Conservation (phyloP, 2,888 invertebrate species). For the Drosophila prostipennis region DNA sequence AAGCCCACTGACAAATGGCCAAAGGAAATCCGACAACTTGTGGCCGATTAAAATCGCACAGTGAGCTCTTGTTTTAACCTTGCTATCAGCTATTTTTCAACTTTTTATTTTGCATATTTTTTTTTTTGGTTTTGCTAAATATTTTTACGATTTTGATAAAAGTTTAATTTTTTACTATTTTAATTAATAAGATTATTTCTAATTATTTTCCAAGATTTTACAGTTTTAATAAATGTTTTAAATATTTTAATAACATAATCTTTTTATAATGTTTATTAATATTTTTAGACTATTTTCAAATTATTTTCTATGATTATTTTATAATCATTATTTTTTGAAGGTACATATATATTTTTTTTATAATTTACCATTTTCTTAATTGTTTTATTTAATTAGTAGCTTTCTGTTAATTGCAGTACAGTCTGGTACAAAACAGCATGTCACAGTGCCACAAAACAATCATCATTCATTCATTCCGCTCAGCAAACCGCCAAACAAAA, state of each 20-base stretch:
- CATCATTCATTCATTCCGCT: conserved; percentile 15
- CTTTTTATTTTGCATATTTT: neutral
- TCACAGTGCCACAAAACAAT: neutral
- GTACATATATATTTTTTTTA: neutral
- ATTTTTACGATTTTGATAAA: too few relatives aligned
- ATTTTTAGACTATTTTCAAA: too few relatives aligned
- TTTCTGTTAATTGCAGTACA: conserved; percentile 14
- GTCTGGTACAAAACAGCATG: conserved; percentile 15
- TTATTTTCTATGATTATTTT: too few relatives aligned
- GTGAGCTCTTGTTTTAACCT: neutral
- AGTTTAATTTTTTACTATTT: too few relatives aligned
- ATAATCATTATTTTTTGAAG: too few relatives aligned
- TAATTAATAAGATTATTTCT: too few relatives aligned
- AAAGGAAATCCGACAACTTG: conserved; percentile 48
- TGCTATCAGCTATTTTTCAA: neutral
- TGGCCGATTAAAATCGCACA: conserved; percentile 55
- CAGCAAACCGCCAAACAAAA: conserved; percentile 15
- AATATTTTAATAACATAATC: too few relatives aligned
- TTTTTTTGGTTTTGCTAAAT: too few relatives aligned
- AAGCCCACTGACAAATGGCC: conserved; percentile 36
- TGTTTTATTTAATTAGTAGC: conserved; percentile 8
- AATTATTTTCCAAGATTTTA: too few relatives aligned
- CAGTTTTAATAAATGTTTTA: too few relatives aligned
- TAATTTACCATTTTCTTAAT: neutral
- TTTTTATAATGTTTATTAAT: too few relatives aligned